phyloP scores from a whole-genome alignment of 1,140 invertebrate species.

The Rhyacophila brunnea region DNA sequence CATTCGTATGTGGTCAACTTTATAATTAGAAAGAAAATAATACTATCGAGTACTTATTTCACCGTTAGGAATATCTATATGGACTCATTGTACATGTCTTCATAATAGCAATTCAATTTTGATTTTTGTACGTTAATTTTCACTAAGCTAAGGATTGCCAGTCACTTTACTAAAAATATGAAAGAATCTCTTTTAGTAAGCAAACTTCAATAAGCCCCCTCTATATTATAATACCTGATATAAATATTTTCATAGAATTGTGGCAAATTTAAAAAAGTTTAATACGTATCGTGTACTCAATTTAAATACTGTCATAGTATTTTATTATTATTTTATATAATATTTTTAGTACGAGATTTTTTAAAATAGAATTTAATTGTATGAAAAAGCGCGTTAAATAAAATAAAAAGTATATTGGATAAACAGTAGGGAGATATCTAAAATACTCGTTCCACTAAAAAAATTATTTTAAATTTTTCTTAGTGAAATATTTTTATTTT shows the following conservation, averaged over 20 bases:
- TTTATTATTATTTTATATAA: background rate
- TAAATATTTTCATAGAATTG: background rate
- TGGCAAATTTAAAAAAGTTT: no score
- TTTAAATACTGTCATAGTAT: background rate
- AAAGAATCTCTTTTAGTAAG: conserved; percentile 2
- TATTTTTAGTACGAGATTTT: background rate
- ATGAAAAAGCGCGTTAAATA: background rate
- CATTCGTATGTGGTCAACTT: no score
- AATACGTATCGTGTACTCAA: no score
- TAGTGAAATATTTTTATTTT: background rate
- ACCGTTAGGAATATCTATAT: no score
- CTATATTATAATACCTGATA: background rate
- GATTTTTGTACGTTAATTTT: background rate
- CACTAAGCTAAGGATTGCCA: conserved; percentile 7
- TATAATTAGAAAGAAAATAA: no score
- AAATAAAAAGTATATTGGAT: no score
- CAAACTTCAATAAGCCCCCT: background rate
- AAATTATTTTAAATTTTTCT: background rate
- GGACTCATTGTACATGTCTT: background rate
- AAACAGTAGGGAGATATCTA: no score
- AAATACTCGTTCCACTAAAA: no score
- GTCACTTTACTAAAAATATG: conserved; percentile 7
- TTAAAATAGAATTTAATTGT: background rate
- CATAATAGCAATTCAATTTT: background rate
- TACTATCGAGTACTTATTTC: no score